Evolutionary conservation across 30 jellyfish, hydroid and myxozoan genomes (phyloP), one percentile per base, ranked within the genome.

Genomic region (Pelagia noctiluca): DNA sequence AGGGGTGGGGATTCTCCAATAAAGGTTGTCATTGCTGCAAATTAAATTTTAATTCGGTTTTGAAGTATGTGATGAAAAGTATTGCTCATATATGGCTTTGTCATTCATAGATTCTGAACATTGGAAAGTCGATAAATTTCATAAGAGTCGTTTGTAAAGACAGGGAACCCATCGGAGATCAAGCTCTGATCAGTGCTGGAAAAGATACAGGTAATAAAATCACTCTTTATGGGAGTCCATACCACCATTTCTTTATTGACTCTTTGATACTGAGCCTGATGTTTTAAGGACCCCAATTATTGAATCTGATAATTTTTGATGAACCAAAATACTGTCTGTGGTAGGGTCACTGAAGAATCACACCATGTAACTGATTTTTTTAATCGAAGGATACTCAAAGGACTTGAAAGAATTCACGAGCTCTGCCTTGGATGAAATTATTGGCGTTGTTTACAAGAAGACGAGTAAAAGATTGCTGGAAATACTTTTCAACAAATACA

Each of bases 141-240:
- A 79, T 95, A 4, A 70, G 98, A 28, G 99, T 95, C 46, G 99
- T 95, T 53, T 95, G 99, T 87, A 95, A 95, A 75, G 99, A 95
- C 86, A 80, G 97, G 68, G 89, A 91, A 7, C 95, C 94, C 1
- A 76, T 95, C 11, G 91, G 92, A 10, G 99, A 91, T 37, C 97
- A 90, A 23, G 89, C 96, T 0, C 47, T 74, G 8, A 71, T 88
- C 71, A 79, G 74, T 25, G 50, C 96, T 13, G 85, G 87, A 33
- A 71, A 66, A 38, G 92, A 82, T 23, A 67, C 85, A 68, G 92
- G 92, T 82, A 64, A n/a, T 3, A 4, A 2, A 4, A n/a, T n/a
- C 16, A 53, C 26, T 2, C 22, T 2, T 2, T 53, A 4, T 2
- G 26, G 22, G 1, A 5, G 22, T 53, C 22, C 32, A 33, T 30